These are phyloP conservation scores for Neolamprologus fasciatus DNA, from an alignment of 2,113 vertebrate species.

Conservation along the genomic window DNA sequence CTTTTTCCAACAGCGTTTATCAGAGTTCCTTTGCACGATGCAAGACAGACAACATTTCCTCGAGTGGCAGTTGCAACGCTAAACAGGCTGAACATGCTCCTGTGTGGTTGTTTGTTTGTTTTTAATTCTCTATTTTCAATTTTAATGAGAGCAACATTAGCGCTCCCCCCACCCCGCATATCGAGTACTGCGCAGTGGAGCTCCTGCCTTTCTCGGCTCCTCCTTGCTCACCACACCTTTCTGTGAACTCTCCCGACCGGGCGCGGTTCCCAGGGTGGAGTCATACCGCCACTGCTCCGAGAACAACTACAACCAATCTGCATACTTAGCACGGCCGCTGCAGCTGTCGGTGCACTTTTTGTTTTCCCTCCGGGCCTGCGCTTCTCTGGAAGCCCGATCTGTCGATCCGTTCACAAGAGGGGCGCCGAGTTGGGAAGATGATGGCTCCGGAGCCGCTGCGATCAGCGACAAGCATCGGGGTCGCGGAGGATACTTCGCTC, in stretches of 20 bases:
- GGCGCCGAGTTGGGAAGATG: slow-evolving; percentile 17
- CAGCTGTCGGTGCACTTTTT: not conserved
- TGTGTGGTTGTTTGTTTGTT: not conserved
- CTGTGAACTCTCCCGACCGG: not conserved
- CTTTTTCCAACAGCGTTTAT: not conserved
- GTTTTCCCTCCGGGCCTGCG: not conserved
- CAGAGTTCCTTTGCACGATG: not conserved
- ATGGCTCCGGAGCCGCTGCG: slow-evolving; percentile 54
- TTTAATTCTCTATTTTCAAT: not conserved
- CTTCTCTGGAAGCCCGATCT: not conserved
- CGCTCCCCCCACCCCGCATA: too few species aligned
- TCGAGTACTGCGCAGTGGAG: not conserved
- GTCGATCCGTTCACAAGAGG: not conserved
- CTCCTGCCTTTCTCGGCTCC: not conserved
- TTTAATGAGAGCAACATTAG: not conserved
- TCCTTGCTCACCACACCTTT: not conserved
- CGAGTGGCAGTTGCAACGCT: not conserved
- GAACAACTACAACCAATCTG: not conserved
- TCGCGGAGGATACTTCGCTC: slow-evolving; percentile 70
- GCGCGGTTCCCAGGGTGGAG: slow-evolving; percentile 51
- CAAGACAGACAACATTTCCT: not conserved
- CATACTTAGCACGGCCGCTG: not conserved
- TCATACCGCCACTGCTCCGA: not conserved
- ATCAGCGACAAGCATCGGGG: slow-evolving; percentile 5
- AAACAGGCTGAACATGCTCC: not conserved